Percentiles rank a stretch among this genome's conserved stretches.
Conservation (phyloP, 2,797 vertebrate species). For the Falco novaeseelandiae region DNA sequence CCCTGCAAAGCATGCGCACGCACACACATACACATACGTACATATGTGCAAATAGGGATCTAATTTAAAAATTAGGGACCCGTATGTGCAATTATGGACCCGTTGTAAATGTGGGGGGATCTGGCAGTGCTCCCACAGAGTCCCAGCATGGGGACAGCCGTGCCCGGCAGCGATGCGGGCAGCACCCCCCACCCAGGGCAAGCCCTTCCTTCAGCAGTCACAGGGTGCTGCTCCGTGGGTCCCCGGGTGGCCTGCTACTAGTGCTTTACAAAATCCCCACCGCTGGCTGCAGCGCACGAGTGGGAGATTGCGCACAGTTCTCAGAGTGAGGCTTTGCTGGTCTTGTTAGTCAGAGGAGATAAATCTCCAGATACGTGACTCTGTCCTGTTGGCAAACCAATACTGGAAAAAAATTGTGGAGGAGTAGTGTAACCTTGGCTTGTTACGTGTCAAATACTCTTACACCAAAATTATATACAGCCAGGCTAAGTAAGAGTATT, state of each 20-base stretch:
- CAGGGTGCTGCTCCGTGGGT: background rate
- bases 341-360: background rate
- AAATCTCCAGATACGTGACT: background rate
- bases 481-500: background rate
- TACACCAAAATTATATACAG: background rate
- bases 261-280: background rate
- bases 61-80: too few relatives aligned
- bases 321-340: background rate
- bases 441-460: background rate
- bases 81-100: background rate
- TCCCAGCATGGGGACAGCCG: background rate
- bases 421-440: background rate
- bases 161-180: background rate
- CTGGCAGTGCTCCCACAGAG: background rate
- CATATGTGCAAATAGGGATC: background rate
- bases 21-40: too few relatives aligned
- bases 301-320: background rate
- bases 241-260: background rate
- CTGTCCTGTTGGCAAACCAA: background rate
- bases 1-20: rapidly evolving
- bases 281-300: background rate
- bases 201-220: background rate
- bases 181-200: background rate
- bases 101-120: background rate
- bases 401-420: background rate